Evolutionary conservation across 2,888 invertebrate genomes (phyloP).

Genomic region (Himalopsyche tibetana): DNA sequence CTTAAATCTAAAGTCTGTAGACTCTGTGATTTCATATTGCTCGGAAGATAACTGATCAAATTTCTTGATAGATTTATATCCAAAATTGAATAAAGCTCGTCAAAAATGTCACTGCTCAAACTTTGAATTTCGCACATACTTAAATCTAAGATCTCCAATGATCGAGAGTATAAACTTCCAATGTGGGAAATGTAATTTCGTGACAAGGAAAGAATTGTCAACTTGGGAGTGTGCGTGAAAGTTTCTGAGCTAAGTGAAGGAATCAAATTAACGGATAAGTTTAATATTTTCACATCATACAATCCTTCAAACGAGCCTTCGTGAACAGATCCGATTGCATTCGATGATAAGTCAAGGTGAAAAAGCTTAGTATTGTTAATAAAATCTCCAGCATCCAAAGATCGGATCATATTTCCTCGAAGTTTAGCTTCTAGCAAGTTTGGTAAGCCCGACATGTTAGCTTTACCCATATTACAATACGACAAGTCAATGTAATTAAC

Average conservation of each 20-base stretch:
- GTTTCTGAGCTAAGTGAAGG: constrained; percentile 77
- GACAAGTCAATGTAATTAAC: constrained; percentile 79
- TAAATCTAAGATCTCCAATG: constrained; percentile 78
- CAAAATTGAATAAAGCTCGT: constrained; percentile 78
- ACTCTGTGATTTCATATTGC: constrained; percentile 78
- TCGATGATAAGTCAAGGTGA: constrained; percentile 81
- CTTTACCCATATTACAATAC: constrained; percentile 78
- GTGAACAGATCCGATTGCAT: constrained; percentile 80
- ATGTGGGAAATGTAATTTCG: constrained; percentile 80
- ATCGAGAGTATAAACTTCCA: constrained; percentile 78
- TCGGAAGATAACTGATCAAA: constrained; percentile 79
- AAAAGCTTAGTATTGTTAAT: constrained; percentile 79
- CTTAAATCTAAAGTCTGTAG: constrained; percentile 79
- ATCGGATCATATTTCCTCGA: constrained; percentile 80
- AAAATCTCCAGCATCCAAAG: constrained; percentile 79
- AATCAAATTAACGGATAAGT: constrained; percentile 84
- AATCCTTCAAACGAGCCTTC: constrained; percentile 80
- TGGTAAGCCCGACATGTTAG: constrained; percentile 80
- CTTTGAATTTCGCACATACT: constrained; percentile 81
- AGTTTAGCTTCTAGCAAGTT: constrained; percentile 78
- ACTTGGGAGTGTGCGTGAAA: constrained; percentile 78
- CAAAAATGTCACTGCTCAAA: constrained; percentile 78
- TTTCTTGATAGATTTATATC: constrained; percentile 82
- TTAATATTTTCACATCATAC: constrained; percentile 77
- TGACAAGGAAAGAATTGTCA: constrained; percentile 80